Evolutionary conservation across 2,888 invertebrate genomes (phyloP), one percentile per base, ranked within the genome.

Genomic region (Antheraea yamamai): DNA sequence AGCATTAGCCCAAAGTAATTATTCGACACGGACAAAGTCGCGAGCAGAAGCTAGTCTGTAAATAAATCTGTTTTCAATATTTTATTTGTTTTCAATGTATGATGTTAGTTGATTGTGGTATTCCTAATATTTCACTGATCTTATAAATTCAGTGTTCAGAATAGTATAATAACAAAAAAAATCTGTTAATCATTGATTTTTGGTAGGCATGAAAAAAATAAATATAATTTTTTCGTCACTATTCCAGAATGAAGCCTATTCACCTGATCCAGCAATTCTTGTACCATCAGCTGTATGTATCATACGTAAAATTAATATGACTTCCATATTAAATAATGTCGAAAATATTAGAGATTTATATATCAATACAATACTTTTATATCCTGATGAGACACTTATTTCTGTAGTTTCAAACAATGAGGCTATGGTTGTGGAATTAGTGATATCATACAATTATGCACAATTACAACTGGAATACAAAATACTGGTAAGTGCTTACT

Each of bases 291-390:
- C 90, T 35, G 58, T 87, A 73, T 85, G 84, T 73, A 80, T 92
- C 10, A 76, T 92, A 30, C 80, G 87, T 23, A 79, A 88, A 26
- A 77, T 91, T 10, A 88, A 87, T 77, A 87, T 84, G 4, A 80
- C 84, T 73, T 85, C 85, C 58, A 72, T 79, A 0, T 55, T 86
- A 20, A 79, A 73, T 51, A 87, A 84, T 68, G 80, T 84, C 7
- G 87, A 87, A 4, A 76, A 81, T 8, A 75, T 92, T 52, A 87
- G 87, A 77, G 76, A 73, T 26, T 74, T 89, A 55, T 88, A 86
- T 73, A 88, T 88, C 77, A 86, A 91, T 12, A 87, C 86, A 26
- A 76, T 93, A 2, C 58, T 85, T n/a, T 81, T 80, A n/a, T 91
- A 86, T 76, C 91, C 94, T 52, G 82, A 87, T 74, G 79, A 85